Evolutionary conservation across 2,113 vertebrate genomes (phyloP).

Genomic region (Ranitomeya imitator): DNA sequence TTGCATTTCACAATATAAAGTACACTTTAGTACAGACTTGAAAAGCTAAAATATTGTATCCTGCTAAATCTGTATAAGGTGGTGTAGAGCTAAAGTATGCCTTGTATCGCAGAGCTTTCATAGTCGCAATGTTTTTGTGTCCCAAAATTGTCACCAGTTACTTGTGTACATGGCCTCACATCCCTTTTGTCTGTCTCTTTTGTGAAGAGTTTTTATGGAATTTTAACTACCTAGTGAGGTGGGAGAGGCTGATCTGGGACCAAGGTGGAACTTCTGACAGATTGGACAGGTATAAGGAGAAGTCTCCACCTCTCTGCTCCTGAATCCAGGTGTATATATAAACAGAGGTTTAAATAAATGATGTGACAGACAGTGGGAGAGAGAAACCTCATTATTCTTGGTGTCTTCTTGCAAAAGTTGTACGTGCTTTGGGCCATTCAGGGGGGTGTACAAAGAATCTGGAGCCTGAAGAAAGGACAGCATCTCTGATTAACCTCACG

Average conservation of each 20-base stretch:
- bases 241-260: slow-evolving; percentile 81
- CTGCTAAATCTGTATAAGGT: no score
- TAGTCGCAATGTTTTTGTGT: background rate
- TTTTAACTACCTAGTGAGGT: slow-evolving; percentile 83
- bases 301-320: slow-evolving; percentile 81
- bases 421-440: slow-evolving; percentile 75
- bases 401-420: slow-evolving; percentile 76
- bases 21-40: no score
- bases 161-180: slow-evolving; percentile 5
- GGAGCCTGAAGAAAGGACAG: slow-evolving; percentile 97
- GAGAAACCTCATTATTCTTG: slow-evolving; percentile 76
- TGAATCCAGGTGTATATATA: slow-evolving; percentile 86
- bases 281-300: slow-evolving; percentile 90
- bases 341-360: slow-evolving; percentile 85
- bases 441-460: slow-evolving; percentile 89
- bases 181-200: slow-evolving; percentile 45
- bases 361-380: slow-evolving; percentile 75
- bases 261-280: slow-evolving; percentile 85
- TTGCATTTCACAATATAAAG: no score
- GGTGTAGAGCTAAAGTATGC: no score
- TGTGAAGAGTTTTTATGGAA: slow-evolving; percentile 81
- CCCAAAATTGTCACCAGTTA: background rate
- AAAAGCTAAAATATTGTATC: no score
- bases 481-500: slow-evolving; percentile 94
- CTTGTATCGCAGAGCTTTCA: background rate